These are phyloP conservation scores for Psococerastis gibbosa DNA, from an alignment of 2,888 invertebrate species.

Conservation along the genomic window DNA sequence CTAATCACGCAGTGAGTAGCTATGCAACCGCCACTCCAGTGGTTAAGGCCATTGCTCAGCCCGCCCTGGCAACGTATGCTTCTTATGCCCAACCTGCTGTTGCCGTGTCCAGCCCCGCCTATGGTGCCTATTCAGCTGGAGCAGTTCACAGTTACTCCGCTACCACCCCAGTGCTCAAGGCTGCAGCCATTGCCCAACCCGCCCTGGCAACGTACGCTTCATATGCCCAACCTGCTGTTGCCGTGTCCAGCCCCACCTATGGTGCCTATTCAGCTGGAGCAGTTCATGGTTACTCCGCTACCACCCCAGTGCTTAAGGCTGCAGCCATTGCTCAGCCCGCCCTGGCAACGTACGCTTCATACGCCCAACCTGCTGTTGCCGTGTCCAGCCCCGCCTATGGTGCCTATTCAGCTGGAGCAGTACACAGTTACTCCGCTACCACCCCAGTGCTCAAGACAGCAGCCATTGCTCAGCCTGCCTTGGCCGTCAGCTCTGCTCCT, in stretches of 20 bases:
- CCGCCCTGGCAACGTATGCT: not conserved
- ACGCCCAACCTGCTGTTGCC: constrained; percentile 11
- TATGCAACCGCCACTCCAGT: not conserved
- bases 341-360: constrained; percentile 7
- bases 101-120: not conserved
- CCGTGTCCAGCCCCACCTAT: constrained; percentile 15
- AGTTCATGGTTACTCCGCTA: constrained; percentile 4
- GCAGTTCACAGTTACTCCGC: constrained; percentile 18
- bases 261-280: constrained; percentile 12
- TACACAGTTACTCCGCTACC: not conserved
- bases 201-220: constrained; percentile 21
- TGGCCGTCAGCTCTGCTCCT: constrained; percentile 11
- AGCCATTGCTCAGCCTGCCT: not conserved
- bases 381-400: not conserved
- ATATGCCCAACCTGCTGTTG: constrained; percentile 23
- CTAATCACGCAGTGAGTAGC: not conserved
- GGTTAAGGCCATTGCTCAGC: not conserved
- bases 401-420: not conserved
- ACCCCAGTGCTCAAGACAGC: not conserved
- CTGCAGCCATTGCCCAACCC: constrained; percentile 28
- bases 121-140: not conserved
- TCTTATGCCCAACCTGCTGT: not conserved
- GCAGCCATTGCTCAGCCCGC: constrained; percentile 16
- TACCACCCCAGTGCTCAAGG: constrained; percentile 15
- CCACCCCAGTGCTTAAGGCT: constrained; percentile 13